phyloP scores from a whole-genome alignment of 1,140 invertebrate species.

The Brachionus rotundiformis region DNA sequence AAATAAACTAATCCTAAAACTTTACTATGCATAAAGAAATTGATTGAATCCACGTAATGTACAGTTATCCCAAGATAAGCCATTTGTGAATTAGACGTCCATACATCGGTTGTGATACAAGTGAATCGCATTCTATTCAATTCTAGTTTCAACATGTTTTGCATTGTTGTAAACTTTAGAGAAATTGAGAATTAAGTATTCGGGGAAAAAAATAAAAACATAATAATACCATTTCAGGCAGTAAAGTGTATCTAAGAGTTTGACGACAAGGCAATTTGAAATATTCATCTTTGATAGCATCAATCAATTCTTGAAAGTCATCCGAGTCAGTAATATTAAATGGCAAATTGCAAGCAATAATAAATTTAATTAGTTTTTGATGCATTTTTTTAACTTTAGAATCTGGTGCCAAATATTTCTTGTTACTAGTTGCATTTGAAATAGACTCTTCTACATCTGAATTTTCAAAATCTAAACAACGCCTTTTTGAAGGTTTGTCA shows the following conservation, averaged over 20 bases:
- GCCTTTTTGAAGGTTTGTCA: neutral
- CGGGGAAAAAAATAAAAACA: neutral
- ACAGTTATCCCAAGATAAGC: neutral
- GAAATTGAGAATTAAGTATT: neutral
- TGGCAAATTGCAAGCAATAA: neutral
- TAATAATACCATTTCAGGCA: neutral
- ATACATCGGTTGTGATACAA: neutral
- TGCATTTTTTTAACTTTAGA: neutral
- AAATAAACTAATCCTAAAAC: slow-evolving; percentile 3
- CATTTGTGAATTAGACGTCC: neutral
- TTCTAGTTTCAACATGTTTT: slow-evolving; percentile 2
- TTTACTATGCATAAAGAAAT: neutral
- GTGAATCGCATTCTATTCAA: neutral
- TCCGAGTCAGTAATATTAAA: neutral
- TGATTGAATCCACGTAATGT: neutral
- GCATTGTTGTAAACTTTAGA: neutral
- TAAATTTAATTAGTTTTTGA: neutral
- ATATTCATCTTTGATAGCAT: neutral
- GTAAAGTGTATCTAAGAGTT: neutral
- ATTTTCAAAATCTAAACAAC: slow-evolving; percentile 9
- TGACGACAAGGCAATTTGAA: neutral
- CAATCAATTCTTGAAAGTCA: neutral
- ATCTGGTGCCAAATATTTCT: neutral
- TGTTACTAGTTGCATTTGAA: neutral
- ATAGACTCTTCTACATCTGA: neutral